These are phyloP conservation scores for Helicolenus hilgendorfi DNA, from an alignment of 2,797 vertebrate species.

Conservation along the genomic window DNA sequence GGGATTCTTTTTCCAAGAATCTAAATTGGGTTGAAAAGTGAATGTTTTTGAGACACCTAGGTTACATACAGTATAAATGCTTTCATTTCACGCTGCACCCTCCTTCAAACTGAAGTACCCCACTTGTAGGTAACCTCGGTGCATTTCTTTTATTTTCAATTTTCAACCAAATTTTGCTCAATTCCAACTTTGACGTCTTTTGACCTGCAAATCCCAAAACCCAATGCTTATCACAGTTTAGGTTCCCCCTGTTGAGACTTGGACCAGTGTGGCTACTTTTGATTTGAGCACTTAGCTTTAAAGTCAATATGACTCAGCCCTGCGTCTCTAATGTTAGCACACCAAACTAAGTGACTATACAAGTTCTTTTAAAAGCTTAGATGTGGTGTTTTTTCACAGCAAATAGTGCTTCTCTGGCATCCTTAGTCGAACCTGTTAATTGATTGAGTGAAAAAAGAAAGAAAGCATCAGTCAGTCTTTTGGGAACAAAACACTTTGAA, in stretches of 20 bases:
- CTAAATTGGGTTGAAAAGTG: not conserved
- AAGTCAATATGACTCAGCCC: conserved; percentile 15
- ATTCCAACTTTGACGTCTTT: not conserved
- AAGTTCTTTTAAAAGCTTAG: not conserved
- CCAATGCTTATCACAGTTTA: not conserved
- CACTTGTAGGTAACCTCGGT: not conserved
- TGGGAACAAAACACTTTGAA: conserved; percentile 3
- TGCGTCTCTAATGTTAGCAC: conserved; percentile 12
- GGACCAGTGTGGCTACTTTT: conserved; percentile 17
- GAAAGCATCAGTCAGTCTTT: not conserved
- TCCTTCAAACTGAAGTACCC: not conserved
- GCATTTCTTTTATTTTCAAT: not conserved
- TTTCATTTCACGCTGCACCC: too few relatives aligned
- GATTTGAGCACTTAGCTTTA: conserved; percentile 3
- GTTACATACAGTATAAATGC: not conserved
- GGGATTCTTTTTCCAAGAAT: not conserved
- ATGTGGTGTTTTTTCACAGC: conserved; percentile 11
- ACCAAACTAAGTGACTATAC: conserved; percentile 23
- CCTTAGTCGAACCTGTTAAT: conserved; percentile 5
- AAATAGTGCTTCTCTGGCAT: not conserved
- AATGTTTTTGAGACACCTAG: not conserved
- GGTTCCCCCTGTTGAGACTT: not conserved
- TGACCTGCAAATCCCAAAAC: not conserved
- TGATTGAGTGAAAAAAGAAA: conserved; percentile 4
- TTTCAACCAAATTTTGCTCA: not conserved